Evolutionary conservation across 2,888 invertebrate genomes (phyloP).

Genomic region (Cantharis rufa): DNA sequence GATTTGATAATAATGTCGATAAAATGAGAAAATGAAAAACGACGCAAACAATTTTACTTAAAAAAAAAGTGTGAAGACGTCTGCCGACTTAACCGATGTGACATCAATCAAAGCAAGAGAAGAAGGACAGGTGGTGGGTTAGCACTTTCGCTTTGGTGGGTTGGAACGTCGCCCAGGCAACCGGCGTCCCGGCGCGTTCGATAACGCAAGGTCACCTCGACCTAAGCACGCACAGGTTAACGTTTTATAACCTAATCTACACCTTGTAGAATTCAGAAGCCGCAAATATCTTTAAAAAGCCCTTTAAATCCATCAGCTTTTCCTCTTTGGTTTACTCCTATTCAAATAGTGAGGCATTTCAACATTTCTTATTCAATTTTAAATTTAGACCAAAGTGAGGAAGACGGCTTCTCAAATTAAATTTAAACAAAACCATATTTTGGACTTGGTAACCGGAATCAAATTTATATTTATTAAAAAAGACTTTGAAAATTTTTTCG

Average conservation of each 20-base stretch:
- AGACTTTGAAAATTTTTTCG: background rate
- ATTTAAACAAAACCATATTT: background rate
- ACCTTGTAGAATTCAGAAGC: slow-evolving; percentile 4
- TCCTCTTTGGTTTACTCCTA: background rate
- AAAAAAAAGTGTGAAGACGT: slow-evolving; percentile 13
- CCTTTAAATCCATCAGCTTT: background rate
- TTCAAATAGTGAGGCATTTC: background rate
- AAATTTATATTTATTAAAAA: background rate
- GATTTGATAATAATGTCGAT: background rate
- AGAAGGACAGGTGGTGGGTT: slow-evolving; percentile 39
- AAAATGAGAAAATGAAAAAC: background rate
- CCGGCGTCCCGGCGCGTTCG: slow-evolving; percentile 39
- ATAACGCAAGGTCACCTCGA: slow-evolving; percentile 38
- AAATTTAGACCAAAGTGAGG: background rate
- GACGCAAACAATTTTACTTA: slow-evolving; percentile 14
- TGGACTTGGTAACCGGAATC: background rate
- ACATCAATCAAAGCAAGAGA: slow-evolving; percentile 35
- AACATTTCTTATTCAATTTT: background rate
- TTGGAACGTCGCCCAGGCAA: slow-evolving; percentile 38
- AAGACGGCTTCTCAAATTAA: background rate
- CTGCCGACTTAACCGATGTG: slow-evolving; percentile 19
- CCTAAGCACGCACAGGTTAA: slow-evolving; percentile 27
- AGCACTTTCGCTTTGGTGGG: slow-evolving; percentile 39
- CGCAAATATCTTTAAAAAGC: background rate
- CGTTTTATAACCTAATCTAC: slow-evolving; percentile 24